phyloP scores from a whole-genome alignment of 2,888 invertebrate genomes.

The Poecilus cupreus region DNA sequence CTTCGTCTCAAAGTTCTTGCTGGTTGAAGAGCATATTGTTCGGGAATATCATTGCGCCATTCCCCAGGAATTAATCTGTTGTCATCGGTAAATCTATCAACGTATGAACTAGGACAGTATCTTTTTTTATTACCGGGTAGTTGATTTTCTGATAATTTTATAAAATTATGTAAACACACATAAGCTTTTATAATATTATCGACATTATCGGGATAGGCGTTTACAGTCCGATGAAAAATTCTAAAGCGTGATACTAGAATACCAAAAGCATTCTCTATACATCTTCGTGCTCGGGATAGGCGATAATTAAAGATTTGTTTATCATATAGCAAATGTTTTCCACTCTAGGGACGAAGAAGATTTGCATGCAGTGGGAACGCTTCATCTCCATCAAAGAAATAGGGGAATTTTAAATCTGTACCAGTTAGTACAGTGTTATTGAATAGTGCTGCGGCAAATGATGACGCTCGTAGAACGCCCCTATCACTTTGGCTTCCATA shows the following conservation, averaged over 20 bases:
- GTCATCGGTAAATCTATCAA: neutral
- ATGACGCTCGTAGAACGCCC: conserved; percentile 64
- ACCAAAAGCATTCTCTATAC: conserved; percentile 62
- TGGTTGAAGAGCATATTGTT: neutral
- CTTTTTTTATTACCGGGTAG: neutral
- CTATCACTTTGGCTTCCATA: too few species aligned
- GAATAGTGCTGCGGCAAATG: conserved; percentile 59
- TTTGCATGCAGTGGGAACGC: conserved; percentile 63
- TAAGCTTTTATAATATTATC: conserved; percentile 63
- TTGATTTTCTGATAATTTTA: neutral
- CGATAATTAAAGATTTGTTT: conserved; percentile 63
- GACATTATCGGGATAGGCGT: conserved; percentile 62
- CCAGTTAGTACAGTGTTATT: too few species aligned
- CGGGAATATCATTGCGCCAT: neutral
- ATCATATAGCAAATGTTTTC: conserved; percentile 62
- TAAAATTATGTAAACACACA: conserved; percentile 13
- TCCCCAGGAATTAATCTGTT: neutral
- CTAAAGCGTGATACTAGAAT: conserved; percentile 62
- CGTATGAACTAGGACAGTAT: neutral
- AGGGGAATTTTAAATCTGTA: conserved; percentile 62
- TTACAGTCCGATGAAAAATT: conserved; percentile 61
- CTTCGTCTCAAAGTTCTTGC: neutral
- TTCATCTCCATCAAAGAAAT: too few species aligned
- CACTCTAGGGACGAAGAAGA: conserved; percentile 62
- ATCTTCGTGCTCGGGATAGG: conserved; percentile 60